Evolutionary conservation across 2,888 invertebrate genomes (phyloP).

Genomic region (Xiphydria camelus): DNA sequence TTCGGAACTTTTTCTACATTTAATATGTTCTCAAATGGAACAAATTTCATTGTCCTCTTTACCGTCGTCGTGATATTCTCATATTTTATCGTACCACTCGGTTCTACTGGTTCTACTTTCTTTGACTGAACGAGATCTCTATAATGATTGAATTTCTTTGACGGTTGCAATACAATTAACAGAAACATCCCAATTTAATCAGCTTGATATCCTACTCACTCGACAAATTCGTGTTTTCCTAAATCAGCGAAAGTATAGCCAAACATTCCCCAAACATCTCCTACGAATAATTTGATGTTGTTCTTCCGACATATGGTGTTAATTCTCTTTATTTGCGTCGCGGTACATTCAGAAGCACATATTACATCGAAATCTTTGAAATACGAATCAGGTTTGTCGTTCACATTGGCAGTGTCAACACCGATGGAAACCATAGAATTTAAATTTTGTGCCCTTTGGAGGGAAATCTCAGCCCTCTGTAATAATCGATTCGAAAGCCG

Average conservation of each 20-base stretch:
- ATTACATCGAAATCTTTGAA: constrained; percentile 82
- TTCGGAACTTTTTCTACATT: constrained; percentile 58
- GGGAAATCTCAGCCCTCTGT: constrained; percentile 82
- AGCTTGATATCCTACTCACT: constrained; percentile 64
- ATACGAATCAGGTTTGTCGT: constrained; percentile 71
- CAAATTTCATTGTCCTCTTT: constrained; percentile 68
- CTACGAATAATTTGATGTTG: constrained; percentile 82
- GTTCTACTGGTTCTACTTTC: constrained; percentile 62
- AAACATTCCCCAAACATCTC: constrained; percentile 91
- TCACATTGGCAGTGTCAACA: constrained; percentile 67
- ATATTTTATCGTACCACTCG: constrained; percentile 48
- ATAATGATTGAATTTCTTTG: constrained; percentile 1
- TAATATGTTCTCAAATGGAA: constrained; percentile 70
- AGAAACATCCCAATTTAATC: no score
- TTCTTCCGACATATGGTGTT: constrained; percentile 75
- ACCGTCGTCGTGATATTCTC: constrained; percentile 67
- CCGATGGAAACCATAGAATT: constrained; percentile 92
- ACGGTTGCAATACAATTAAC: background rate
- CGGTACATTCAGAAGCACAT: constrained; percentile 75
- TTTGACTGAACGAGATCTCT: constrained; percentile 62
- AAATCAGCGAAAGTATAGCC: constrained; percentile 92
- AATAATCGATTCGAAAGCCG: constrained; percentile 16
- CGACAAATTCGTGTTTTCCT: constrained; percentile 77
- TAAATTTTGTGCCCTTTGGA: constrained; percentile 76
- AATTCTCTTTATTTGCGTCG: constrained; percentile 72